Evolutionary conservation across 2,888 invertebrate species (phyloP).

Genomic region (Lomographa bimaculata): DNA sequence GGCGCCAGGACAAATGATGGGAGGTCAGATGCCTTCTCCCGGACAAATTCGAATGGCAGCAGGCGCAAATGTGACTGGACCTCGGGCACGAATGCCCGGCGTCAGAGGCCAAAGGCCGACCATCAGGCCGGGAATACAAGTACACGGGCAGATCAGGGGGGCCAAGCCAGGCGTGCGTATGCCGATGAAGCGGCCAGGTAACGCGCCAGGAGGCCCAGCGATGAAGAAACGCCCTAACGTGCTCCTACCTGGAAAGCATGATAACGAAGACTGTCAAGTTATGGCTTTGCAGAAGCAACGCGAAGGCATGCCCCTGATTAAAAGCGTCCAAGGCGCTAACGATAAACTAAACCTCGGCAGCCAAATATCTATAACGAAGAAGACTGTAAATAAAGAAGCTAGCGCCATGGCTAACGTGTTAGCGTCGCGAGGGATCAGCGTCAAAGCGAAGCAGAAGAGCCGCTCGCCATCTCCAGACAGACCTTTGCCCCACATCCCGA

Average conservation of each 20-base stretch:
- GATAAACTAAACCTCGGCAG: constrained; percentile 87
- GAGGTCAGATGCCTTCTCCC: constrained; percentile 60
- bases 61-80: constrained; percentile 55
- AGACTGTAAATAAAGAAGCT: constrained; percentile 86
- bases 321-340: constrained; percentile 87
- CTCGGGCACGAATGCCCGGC: constrained; percentile 62
- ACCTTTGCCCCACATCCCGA: constrained; percentile 71
- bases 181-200: constrained; percentile 68
- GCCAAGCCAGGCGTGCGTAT: constrained; percentile 60
- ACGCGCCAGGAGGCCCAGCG: constrained; percentile 46
- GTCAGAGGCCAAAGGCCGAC: constrained; percentile 61
- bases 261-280: constrained; percentile 90
- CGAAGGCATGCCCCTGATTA: constrained; percentile 88
- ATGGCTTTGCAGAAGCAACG: constrained; percentile 89
- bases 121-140: constrained; percentile 69
- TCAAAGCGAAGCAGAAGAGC: constrained; percentile 86
- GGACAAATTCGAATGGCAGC: constrained; percentile 68
- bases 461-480: constrained; percentile 72
- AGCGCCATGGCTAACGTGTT: constrained; percentile 90
- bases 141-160: constrained; percentile 68
- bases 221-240: constrained; percentile 84
- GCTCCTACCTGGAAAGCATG: constrained; percentile 87
- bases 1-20: constrained; percentile 49
- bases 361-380: constrained; percentile 87
- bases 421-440: constrained; percentile 90